These are phyloP conservation scores for Calyptomena viridis DNA, from an alignment of 2,113 vertebrate species.

Conservation along the genomic window DNA sequence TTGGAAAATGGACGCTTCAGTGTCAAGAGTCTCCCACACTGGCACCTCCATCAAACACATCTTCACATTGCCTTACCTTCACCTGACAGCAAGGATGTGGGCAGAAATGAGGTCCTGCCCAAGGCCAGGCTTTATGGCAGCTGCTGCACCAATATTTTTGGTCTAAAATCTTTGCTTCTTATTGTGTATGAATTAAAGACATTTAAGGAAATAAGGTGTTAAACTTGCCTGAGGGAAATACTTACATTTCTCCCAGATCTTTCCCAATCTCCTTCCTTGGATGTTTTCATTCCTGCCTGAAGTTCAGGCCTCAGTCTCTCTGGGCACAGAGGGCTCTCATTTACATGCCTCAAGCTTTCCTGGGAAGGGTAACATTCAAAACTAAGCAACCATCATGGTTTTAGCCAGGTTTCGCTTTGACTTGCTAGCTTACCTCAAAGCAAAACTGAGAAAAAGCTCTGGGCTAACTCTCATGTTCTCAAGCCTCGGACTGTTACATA, in stretches of 20 bases:
- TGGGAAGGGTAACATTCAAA: background rate
- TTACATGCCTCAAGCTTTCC: fast-evolving
- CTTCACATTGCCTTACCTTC: background rate
- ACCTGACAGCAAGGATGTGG: background rate
- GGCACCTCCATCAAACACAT: background rate
- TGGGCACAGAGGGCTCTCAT: background rate
- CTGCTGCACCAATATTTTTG: background rate
- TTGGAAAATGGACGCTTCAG: background rate
- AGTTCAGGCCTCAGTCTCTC: background rate
- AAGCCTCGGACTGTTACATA: background rate
- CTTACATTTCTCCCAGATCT: background rate
- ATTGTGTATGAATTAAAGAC: background rate
- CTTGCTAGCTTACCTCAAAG: slow-evolving; percentile 12
- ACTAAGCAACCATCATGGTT: background rate
- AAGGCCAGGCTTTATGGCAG: fast-evolving
- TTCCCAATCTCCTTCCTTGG: background rate
- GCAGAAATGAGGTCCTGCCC: background rate
- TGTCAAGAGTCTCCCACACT: background rate
- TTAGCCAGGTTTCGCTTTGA: slow-evolving; percentile 39
- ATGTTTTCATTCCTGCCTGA: background rate
- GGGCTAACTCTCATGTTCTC: background rate
- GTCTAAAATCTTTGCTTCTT: background rate
- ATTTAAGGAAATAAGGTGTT: background rate
- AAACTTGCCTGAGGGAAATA: background rate
- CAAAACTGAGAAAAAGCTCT: slow-evolving; percentile 38